Evolutionary conservation across 1,140 invertebrate genomes (phyloP).

Genomic region (Aporrectodea caliginosa): DNA sequence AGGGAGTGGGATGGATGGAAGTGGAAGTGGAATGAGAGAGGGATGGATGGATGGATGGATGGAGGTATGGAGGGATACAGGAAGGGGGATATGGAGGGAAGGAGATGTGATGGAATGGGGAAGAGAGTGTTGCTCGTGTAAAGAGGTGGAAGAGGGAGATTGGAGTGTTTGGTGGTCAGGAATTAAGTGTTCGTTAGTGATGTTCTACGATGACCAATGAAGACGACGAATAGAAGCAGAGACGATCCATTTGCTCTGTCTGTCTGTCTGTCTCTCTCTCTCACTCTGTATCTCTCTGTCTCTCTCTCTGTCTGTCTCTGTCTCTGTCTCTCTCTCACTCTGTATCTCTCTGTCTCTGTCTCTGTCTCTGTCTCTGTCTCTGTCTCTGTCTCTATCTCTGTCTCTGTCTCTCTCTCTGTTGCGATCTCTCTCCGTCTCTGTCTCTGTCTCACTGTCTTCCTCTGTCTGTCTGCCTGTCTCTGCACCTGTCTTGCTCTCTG

Average conservation of each 20-base stretch:
- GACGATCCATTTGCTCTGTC: not conserved
- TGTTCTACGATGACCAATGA: not conserved
- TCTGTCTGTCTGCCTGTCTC: conserved; percentile 19
- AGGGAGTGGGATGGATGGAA: no score
- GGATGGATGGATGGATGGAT: no score
- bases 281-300: conserved; percentile 10
- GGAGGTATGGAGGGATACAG: not conserved
- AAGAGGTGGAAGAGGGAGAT: no score
- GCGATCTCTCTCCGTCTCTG: no score
- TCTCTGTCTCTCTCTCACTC: not conserved
- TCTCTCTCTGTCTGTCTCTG: conserved; percentile 23
- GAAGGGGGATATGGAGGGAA: not conserved
- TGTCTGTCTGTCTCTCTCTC: not conserved
- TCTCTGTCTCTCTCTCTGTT: not conserved
- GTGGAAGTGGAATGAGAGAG: no score
- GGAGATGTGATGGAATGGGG: not conserved
- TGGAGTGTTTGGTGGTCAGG: no score
- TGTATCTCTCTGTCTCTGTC: not conserved
- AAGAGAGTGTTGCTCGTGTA: not conserved
- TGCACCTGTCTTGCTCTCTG: not conserved
- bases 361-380: not conserved
- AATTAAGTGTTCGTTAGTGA: no score
- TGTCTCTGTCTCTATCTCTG: not conserved
- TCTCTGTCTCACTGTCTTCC: conserved; percentile 16
- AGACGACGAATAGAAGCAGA: not conserved